phyloP scores from a whole-genome alignment of 1,140 invertebrate species.

The Parapsyche elsis region DNA sequence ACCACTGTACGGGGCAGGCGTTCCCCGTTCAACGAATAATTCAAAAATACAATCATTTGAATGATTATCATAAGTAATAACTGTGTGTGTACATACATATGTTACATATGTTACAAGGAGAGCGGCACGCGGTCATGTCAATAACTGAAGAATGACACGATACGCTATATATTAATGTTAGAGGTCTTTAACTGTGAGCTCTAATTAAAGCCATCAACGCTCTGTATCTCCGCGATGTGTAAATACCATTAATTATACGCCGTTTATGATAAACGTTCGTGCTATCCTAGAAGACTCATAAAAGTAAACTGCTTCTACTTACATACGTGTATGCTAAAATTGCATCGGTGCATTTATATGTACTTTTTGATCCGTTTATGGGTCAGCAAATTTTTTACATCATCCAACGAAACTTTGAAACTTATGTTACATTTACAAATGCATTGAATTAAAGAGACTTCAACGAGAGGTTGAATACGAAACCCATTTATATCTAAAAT shows the following conservation, averaged over 20 bases:
- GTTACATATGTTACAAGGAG: constrained; percentile 40
- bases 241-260: constrained; percentile 12
- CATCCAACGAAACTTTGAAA: too few species aligned
- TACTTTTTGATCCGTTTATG: too few species aligned
- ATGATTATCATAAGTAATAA: not conserved
- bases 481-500: too few species aligned
- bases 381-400: too few species aligned
- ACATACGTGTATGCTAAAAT: too few species aligned
- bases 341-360: too few species aligned
- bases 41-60: not conserved
- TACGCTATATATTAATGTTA: not conserved
- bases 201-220: constrained; percentile 31
- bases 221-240: constrained; percentile 24
- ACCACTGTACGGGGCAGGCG: not conserved
- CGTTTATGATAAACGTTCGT: constrained; percentile 23
- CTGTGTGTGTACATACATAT: not conserved
- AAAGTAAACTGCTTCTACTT: too few species aligned
- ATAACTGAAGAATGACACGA: not conserved
- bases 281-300: not conserved
- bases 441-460: too few species aligned
- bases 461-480: too few species aligned
- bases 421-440: too few species aligned
- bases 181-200: constrained; percentile 31
- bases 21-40: not conserved
- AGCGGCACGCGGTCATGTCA: constrained; percentile 4